Percentiles rank a stretch among this genome's conserved stretches.
Conservation (phyloP, 2,797 vertebrate species). For the Hemibagrus guttatus region DNA sequence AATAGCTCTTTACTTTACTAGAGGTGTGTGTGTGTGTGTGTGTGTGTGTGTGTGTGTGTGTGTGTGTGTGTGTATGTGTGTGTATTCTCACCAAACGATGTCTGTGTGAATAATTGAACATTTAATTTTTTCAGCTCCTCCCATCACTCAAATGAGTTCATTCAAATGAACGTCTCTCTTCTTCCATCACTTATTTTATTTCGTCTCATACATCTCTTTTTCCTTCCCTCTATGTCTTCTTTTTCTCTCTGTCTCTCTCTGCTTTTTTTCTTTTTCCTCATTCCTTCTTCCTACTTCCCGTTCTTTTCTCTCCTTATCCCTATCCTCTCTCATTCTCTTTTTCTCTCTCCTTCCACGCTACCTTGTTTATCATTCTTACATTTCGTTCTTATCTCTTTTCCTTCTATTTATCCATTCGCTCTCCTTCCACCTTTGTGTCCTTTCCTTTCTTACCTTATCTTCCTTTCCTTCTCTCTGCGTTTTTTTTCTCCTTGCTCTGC, state of each 20-base stretch:
- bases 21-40: not conserved
- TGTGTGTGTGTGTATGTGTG: slow-evolving; percentile 15
- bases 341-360: not conserved
- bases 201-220: slow-evolving; percentile 3
- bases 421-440: not conserved
- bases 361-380: not conserved
- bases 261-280: not conserved
- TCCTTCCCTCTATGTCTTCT: not conserved
- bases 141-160: slow-evolving; percentile 59
- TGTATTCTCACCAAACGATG: slow-evolving; percentile 39
- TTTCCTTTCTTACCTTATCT: not conserved
- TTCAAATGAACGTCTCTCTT: slow-evolving; percentile 49
- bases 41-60: slow-evolving; percentile 37
- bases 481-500: not conserved
- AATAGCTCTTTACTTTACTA: slow-evolving; percentile 13
- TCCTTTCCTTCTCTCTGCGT: not conserved
- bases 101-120: slow-evolving; percentile 62
- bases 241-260: not conserved
- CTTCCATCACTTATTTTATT: slow-evolving; percentile 38
- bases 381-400: not conserved
- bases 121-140: slow-evolving; percentile 60
- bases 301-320: not conserved
- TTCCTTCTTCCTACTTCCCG: too few species aligned
- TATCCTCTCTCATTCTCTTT: not conserved
- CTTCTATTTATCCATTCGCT: not conserved